Conservation (phyloP, 2,888 invertebrate genomes). For the Parelbella ahira region DNA sequence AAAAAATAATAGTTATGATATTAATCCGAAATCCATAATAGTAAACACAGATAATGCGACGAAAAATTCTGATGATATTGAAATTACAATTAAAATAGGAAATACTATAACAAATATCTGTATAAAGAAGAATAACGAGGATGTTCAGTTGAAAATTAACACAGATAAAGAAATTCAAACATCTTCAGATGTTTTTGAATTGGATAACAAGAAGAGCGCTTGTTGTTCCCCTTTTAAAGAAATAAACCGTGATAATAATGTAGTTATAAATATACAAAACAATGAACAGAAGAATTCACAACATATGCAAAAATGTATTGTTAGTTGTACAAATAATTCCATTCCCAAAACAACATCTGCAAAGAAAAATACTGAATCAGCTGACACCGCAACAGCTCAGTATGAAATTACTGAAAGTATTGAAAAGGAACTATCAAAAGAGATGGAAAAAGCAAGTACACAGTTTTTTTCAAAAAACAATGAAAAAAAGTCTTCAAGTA, state of each 20-base stretch:
- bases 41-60: slow-evolving; percentile 28
- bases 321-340: slow-evolving; percentile 12
- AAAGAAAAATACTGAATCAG: slow-evolving; percentile 66
- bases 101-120: slow-evolving; percentile 58
- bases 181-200: slow-evolving; percentile 35
- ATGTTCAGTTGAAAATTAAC: slow-evolving; percentile 57
- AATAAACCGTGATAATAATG: slow-evolving; percentile 32
- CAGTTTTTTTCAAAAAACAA: slow-evolving; percentile 23
- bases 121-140: slow-evolving; percentile 58
- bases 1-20: slow-evolving; percentile 5
- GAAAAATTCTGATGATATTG: slow-evolving; percentile 51
- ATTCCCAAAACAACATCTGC: slow-evolving; percentile 40
- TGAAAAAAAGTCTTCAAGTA: slow-evolving; percentile 9
- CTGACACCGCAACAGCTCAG: slow-evolving; percentile 57
- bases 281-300: slow-evolving; percentile 25
- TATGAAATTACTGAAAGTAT: slow-evolving; percentile 67
- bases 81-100: slow-evolving; percentile 65
- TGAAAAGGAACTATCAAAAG: slow-evolving; percentile 58
- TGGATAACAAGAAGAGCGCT: slow-evolving; percentile 28
- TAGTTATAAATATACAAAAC: slow-evolving; percentile 27
- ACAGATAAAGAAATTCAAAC: slow-evolving; percentile 61
- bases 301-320: slow-evolving; percentile 26
- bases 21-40: slow-evolving; percentile 4
- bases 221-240: slow-evolving; percentile 34
- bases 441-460: slow-evolving; percentile 45